Evolutionary conservation across 2,888 invertebrate genomes (phyloP).

Genomic region (Aphodius sticticus): DNA sequence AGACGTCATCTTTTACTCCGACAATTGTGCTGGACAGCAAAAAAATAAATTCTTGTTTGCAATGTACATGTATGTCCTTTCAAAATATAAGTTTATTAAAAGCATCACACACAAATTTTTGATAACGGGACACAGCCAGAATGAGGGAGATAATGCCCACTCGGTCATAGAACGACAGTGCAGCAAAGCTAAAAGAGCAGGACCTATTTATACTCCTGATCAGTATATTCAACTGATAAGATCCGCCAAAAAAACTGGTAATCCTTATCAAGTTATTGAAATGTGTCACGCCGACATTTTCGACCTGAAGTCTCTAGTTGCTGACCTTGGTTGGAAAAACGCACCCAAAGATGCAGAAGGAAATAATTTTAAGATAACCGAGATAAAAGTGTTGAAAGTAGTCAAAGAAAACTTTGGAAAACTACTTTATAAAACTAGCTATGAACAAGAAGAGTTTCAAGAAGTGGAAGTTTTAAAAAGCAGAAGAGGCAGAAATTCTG

Average conservation of each 20-base stretch:
- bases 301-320: not conserved
- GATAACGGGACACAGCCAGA: slow-evolving; percentile 44
- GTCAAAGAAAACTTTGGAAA: not conserved
- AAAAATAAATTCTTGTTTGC: slow-evolving; percentile 45
- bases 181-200: not conserved
- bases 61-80: slow-evolving; percentile 40
- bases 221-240: slow-evolving; percentile 28
- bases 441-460: not conserved
- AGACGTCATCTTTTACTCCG: slow-evolving; percentile 43
- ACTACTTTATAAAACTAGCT: not conserved
- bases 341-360: not conserved
- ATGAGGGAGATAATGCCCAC: slow-evolving; percentile 45
- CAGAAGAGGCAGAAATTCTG: not conserved
- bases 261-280: not conserved
- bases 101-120: slow-evolving; percentile 44
- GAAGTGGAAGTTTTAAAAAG: not conserved
- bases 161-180: slow-evolving; percentile 39
- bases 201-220: not conserved
- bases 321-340: not conserved
- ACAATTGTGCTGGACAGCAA: slow-evolving; percentile 47
- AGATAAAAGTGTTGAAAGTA: not conserved
- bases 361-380: not conserved
- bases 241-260: slow-evolving; percentile 25
- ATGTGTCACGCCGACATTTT: not conserved
- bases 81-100: slow-evolving; percentile 35